Base-by-base conservation (phyloP, 2,113 vertebrate genomes). In the Vireo altiloquus region DNA sequence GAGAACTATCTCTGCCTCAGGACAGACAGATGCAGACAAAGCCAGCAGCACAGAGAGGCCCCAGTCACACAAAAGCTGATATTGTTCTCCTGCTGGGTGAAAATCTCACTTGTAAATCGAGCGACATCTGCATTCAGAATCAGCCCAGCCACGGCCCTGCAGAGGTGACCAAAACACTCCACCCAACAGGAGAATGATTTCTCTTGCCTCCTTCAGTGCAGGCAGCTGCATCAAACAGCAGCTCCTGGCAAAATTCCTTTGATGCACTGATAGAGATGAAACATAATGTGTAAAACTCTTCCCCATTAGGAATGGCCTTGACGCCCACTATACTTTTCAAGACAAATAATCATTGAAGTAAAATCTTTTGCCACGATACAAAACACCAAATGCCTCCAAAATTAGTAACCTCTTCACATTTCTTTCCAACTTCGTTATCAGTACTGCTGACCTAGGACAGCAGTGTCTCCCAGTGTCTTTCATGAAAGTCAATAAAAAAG, bases 41-140 rank as follows among this genome's bases (percentile, higher is more conserved):
- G 85, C 10, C 90, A 70, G 92, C 61, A 60, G 93, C 84, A 80
- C 2, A 82, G 64, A 96, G 85, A 94, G 95, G 93, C 88, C 97
- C 37, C 75, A 92, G 91, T 8, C 79, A 78, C 82, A 98, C 98
- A 98, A 98, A 96, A 97, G 95, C 89, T 61, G 88, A 96, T 97
- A 97, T 96, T 98, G 98, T 98, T 97, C 86, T 84, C 89, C 74
- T 52, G 79, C 91, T 79, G 90, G 88, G 91, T 19, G 57, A 95
- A 96, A 97, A 96, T 96, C 90, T 96, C 91, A 76, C 94, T 97
- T 98, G 97, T 95, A 97, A 97, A 97, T 96, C 31, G 11, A 95
- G 94, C 23, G 94, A 92, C 89, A 98, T 97, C 96, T 98, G 97
- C 97, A 98, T 97, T 97, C 94, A 96, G 87, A 92, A 92, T 96